Evolutionary conservation across 2,797 vertebrate species (phyloP).

Genomic region (Myotis pilosus): DNA sequence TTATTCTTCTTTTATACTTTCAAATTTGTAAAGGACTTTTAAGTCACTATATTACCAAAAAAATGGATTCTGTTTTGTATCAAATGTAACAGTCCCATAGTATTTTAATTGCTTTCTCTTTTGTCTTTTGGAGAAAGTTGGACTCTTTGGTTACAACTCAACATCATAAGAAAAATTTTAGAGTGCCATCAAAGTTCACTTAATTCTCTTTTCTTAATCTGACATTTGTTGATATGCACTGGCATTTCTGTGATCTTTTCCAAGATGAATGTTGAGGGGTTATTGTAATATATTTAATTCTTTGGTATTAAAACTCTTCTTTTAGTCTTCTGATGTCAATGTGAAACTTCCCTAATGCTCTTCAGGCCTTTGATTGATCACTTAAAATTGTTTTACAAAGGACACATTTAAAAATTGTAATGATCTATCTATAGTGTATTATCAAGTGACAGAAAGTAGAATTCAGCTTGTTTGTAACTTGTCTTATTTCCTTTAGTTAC

Average conservation of each 20-base stretch:
- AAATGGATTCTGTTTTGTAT: not conserved
- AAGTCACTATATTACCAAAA: not conserved
- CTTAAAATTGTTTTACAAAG: conserved; percentile 50
- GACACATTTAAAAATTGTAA: conserved; percentile 13
- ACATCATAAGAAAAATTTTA: conserved; percentile 1
- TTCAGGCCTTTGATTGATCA: conserved; percentile 6
- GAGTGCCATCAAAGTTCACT: not conserved
- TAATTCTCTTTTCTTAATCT: conserved; percentile 43
- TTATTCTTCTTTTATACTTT: conserved; percentile 42
- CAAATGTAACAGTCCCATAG: not conserved
- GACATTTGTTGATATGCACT: not conserved
- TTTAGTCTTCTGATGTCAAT: conserved; percentile 17
- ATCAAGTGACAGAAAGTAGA: not conserved
- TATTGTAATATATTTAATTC: conserved; percentile 27
- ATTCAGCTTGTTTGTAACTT: conserved; percentile 36
- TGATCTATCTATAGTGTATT: conserved; percentile 33
- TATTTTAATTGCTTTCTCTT: conserved; percentile 15
- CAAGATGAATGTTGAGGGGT: conserved; percentile 6
- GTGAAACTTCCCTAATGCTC: not conserved
- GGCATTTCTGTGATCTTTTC: conserved; percentile 47
- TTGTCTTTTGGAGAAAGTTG: conserved; percentile 3
- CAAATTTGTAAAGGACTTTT: conserved; percentile 26
- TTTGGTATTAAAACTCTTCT: conserved; percentile 25
- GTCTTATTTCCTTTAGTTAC: conserved; percentile 26
- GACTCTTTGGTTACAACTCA: conserved; percentile 9